phyloP scores from a whole-genome alignment of 1,140 invertebrate species.

The Drosophila pallidifrons region DNA sequence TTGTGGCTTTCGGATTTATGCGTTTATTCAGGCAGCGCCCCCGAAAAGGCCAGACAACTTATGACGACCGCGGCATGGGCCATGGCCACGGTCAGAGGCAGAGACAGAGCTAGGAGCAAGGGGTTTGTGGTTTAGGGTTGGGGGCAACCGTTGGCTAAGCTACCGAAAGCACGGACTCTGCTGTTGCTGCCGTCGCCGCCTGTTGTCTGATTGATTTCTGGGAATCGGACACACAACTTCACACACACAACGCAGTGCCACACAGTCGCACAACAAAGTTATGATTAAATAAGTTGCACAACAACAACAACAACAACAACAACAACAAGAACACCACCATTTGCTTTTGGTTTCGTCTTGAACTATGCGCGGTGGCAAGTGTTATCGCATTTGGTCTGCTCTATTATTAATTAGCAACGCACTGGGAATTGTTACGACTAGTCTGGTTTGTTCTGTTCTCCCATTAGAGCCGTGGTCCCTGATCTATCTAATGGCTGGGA shows the following conservation, averaged over 20 bases:
- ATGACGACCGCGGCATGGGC: constrained; percentile 49
- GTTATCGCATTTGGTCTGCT: constrained; percentile 61
- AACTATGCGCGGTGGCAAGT: constrained; percentile 72
- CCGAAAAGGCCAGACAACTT: constrained; percentile 62
- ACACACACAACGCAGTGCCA: constrained; percentile 27
- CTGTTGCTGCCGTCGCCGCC: constrained; percentile 24
- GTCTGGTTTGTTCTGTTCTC: constrained; percentile 2
- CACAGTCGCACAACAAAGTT: constrained; percentile 73
- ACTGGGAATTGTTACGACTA: constrained; percentile 10
- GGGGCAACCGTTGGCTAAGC: constrained; percentile 58
- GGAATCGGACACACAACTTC: constrained; percentile 56
- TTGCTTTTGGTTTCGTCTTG: neutral
- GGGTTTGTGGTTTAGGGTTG: neutral
- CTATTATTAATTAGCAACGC: constrained; percentile 73
- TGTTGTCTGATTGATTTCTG: constrained; percentile 80
- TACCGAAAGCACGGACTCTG: constrained; percentile 61
- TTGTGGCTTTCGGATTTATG: constrained; percentile 82
- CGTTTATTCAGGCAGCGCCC: constrained; percentile 74
- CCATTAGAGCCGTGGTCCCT: neutral
- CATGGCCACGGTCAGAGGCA: neutral
- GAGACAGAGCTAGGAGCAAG: neutral
- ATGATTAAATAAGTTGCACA: constrained; percentile 68
- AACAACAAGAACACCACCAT: neutral
- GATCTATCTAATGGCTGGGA: constrained; percentile 1
- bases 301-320: neutral